Evolutionary conservation across 2,797 vertebrate genomes (phyloP).

Genomic region (Anas bahamensis): DNA sequence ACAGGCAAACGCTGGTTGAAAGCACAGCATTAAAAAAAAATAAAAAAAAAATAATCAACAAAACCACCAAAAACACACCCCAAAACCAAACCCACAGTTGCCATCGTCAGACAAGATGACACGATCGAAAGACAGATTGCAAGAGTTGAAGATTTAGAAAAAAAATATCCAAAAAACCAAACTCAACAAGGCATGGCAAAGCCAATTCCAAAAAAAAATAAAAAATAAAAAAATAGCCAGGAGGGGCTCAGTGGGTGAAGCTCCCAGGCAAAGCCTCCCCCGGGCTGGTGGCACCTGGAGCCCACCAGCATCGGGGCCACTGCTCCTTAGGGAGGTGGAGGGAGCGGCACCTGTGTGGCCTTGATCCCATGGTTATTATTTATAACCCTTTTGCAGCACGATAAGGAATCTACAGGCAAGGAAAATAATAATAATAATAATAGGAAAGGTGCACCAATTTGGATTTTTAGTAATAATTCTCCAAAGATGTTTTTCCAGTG

Average conservation of each 20-base stretch:
- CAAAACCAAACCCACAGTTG: slow-evolving; percentile 27
- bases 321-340: neutral
- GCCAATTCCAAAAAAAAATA: neutral
- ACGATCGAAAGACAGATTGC: neutral
- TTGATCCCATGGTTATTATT: neutral
- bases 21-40: neutral
- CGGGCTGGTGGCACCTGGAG: neutral
- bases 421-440: neutral
- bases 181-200: neutral
- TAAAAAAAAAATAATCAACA: no score
- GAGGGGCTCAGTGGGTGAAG: neutral
- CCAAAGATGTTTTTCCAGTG: slow-evolving; percentile 55
- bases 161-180: no score
- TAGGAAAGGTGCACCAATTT: slow-evolving; percentile 4
- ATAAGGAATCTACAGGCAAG: neutral
- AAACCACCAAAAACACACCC: neutral
- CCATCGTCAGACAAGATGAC: neutral
- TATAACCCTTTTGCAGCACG: neutral
- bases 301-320: accelerated
- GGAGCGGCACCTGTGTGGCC: neutral
- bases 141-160: neutral
- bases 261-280: accelerated
- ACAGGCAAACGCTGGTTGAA: slow-evolving; percentile 73
- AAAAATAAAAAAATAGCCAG: no score
- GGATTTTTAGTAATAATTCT: slow-evolving; percentile 54